Evolutionary conservation across 2,888 invertebrate species (phyloP).

Genomic region (Drosophila picticornis): DNA sequence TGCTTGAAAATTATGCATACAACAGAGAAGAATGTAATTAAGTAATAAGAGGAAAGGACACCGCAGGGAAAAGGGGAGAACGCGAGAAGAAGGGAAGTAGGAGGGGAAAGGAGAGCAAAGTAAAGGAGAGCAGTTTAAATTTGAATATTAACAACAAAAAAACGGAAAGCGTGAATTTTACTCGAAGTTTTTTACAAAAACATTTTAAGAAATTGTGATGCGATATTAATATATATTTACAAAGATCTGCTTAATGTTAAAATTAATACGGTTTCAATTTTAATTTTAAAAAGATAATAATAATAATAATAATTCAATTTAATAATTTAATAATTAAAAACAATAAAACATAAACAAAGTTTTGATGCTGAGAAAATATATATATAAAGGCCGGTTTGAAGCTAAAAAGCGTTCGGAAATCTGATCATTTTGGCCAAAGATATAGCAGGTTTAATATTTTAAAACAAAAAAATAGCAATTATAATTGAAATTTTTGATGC

Average conservation of each 20-base stretch:
- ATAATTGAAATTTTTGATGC: not conserved
- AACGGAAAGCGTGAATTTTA: not conserved
- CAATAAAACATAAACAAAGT: not conserved
- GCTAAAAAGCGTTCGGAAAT: not conserved
- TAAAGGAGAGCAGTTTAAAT: not conserved
- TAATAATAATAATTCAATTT: not conserved
- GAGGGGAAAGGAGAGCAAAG: not conserved
- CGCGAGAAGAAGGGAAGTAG: not conserved
- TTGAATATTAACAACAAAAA: not conserved
- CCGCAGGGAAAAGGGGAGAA: not conserved
- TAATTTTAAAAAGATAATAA: not conserved
- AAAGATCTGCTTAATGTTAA: not conserved
- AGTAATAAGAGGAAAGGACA: constrained; percentile 50
- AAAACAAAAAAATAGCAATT: not conserved
- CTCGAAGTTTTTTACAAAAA: not conserved
- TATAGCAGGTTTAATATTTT: not conserved
- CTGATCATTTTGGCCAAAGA: not conserved
- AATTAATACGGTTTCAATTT: not conserved
- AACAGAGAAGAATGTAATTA: constrained; percentile 64
- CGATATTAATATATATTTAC: not conserved
- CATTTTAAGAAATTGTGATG: not conserved
- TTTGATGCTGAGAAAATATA: not conserved
- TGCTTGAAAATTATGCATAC: constrained; percentile 69
- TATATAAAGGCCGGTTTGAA: not conserved
- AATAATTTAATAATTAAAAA: not conserved